phyloP scores from a whole-genome alignment of 1,140 invertebrate species.

The Acyrthosiphon pisum region DNA sequence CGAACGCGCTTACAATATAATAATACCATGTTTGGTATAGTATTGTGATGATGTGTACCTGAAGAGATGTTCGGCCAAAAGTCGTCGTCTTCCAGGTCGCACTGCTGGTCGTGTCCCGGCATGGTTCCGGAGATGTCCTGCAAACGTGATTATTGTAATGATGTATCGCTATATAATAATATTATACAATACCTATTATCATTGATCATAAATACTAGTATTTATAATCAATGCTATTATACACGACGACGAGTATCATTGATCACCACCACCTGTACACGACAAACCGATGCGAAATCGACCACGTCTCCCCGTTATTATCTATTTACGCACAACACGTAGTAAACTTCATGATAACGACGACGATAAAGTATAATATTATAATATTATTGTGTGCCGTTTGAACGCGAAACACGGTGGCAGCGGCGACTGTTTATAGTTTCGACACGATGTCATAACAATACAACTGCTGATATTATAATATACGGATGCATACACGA shows the following conservation, averaged over 20 bases:
- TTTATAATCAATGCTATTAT: too few relatives aligned
- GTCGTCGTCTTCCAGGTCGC: conserved; percentile 34
- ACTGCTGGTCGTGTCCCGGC: conserved; percentile 37
- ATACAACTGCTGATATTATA: background rate
- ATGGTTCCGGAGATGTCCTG: conserved; percentile 28
- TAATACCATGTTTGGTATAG: background rate
- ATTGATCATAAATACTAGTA: too few relatives aligned
- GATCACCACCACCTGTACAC: background rate
- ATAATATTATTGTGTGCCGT: background rate
- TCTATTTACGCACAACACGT: background rate
- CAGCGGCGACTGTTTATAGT: background rate
- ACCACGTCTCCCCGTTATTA: background rate
- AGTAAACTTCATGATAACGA: background rate
- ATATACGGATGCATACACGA: background rate
- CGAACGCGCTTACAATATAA: background rate
- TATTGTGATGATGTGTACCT: background rate
- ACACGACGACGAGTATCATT: background rate
- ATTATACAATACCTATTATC: background rate
- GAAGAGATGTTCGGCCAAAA: conserved; percentile 55
- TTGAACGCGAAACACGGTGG: background rate
- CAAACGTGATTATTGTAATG: conserved; percentile 12
- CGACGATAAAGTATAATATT: background rate
- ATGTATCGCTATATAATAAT: background rate
- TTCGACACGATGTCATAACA: background rate
- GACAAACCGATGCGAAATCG: background rate